Conservation (phyloP, 2,888 invertebrate species). For the Microctonus hyperodae region DNA sequence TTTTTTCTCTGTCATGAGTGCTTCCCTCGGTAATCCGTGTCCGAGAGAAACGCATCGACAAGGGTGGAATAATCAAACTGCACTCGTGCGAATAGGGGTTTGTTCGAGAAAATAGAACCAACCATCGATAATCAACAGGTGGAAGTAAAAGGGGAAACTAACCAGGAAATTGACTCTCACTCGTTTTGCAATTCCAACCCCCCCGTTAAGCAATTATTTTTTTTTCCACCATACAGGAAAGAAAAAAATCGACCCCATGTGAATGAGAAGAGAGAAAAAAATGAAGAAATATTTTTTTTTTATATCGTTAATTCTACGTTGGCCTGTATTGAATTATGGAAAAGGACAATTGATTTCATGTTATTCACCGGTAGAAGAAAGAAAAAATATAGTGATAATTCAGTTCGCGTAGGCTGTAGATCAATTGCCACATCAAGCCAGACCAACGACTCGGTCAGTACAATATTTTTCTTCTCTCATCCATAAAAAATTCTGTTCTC, state of each 20-base stretch:
- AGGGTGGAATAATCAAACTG: constrained; percentile 16
- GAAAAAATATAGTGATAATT: constrained; percentile 40
- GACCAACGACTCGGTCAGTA: constrained; percentile 52
- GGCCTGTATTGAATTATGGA: not conserved
- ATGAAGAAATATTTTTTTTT: not conserved
- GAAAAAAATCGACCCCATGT: too few species aligned
- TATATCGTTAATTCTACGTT: not conserved
- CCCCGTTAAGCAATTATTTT: not conserved
- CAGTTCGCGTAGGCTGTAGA: constrained; percentile 53
- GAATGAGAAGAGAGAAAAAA: not conserved
- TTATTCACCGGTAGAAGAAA: not conserved
- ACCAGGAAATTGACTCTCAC: not conserved
- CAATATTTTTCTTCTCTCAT: constrained; percentile 24
- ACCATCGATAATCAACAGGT: constrained; percentile 41
- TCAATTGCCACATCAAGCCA: constrained; percentile 33
- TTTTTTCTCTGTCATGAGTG: not conserved
- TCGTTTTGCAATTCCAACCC: too few species aligned
- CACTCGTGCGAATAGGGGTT: constrained; percentile 7
- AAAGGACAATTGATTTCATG: constrained; percentile 44
- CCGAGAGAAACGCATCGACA: constrained; percentile 9
- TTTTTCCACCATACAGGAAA: not conserved
- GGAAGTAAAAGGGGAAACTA: constrained; percentile 16
- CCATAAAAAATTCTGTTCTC: constrained; percentile 58
- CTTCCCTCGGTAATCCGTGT: constrained; percentile 33
- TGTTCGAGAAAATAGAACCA: constrained; percentile 12